A percentile compares a stretch with the other conserved stretches of the same genome.
Evolutionary conservation across 2,113 vertebrate genomes (phyloP).

Genomic region (Xyliphius kryptos): DNA sequence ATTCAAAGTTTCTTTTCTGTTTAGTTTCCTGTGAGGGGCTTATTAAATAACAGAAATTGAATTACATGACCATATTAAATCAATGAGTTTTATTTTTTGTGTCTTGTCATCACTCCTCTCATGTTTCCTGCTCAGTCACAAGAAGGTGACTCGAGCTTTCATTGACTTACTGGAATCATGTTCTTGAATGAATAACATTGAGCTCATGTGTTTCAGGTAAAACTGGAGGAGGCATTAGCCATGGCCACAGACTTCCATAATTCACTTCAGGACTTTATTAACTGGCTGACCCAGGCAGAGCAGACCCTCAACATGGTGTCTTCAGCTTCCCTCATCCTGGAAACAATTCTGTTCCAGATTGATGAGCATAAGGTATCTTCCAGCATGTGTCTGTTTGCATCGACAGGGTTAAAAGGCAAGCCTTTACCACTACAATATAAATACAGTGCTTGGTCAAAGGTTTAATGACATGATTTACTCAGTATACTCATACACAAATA

Average conservation of each 20-base stretch:
- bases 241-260: constrained; percentile 93
- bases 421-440: no score
- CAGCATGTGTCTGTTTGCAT: neutral
- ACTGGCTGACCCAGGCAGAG: constrained; percentile 94
- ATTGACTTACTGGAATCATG: no score
- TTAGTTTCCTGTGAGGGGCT: no score
- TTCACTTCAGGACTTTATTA: constrained; percentile 95
- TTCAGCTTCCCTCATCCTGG: constrained; percentile 89
- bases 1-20: no score
- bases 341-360: constrained; percentile 95
- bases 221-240: constrained; percentile 87
- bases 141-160: no score
- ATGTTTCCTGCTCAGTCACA: no score
- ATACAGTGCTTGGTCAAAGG: no score
- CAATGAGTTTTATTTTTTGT: neutral
- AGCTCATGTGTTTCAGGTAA: constrained; percentile 63
- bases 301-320: constrained; percentile 88
- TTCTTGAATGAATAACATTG: constrained; percentile 1
- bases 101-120: neutral
- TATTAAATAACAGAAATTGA: no score
- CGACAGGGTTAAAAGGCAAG: no score
- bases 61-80: no score
- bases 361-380: constrained; percentile 91
- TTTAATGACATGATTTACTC: no score
- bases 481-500: no score